Conservation (phyloP, 1,140 invertebrate genomes). For the Leptestheria dahalacensis region DNA sequence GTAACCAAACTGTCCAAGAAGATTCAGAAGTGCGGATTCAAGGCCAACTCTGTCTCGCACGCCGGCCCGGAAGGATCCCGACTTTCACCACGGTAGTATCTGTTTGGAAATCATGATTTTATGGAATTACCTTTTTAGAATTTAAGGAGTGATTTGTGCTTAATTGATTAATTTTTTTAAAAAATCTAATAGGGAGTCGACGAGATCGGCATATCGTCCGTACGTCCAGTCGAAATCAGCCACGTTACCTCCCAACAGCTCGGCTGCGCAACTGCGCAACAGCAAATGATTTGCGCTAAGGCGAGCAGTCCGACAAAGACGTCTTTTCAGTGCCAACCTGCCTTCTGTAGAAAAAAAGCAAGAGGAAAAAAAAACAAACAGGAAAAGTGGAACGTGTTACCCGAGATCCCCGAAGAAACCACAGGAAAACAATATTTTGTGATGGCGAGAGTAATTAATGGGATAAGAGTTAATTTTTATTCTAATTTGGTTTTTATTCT, state of each 20-base stretch:
- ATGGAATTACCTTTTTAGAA: not conserved
- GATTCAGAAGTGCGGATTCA: slow-evolving; percentile 86
- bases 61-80: slow-evolving; percentile 38
- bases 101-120: not conserved
- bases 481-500: too few relatives aligned
- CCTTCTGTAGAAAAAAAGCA: not conserved
- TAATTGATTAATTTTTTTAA: too few relatives aligned
- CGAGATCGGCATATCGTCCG: slow-evolving; percentile 21
- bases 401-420: too few relatives aligned
- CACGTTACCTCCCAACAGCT: slow-evolving; percentile 28
- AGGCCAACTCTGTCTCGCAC: slow-evolving; percentile 45
- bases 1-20: slow-evolving; percentile 75
- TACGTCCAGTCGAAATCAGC: slow-evolving; percentile 30
- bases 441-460: too few relatives aligned
- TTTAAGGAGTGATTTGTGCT: too few relatives aligned
- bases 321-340: not conserved
- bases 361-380: too few relatives aligned
- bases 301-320: too few relatives aligned
- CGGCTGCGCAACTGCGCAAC: slow-evolving; percentile 8
- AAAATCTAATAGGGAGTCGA: slow-evolving; percentile 22
- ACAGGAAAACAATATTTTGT: too few relatives aligned
- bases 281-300: slow-evolving; percentile 15
- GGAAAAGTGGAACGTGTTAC: too few relatives aligned
- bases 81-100: slow-evolving; percentile 46
- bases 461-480: too few relatives aligned